Base-by-base conservation (phyloP, 2,888 invertebrate species). In the Leucoma salicis region DNA sequence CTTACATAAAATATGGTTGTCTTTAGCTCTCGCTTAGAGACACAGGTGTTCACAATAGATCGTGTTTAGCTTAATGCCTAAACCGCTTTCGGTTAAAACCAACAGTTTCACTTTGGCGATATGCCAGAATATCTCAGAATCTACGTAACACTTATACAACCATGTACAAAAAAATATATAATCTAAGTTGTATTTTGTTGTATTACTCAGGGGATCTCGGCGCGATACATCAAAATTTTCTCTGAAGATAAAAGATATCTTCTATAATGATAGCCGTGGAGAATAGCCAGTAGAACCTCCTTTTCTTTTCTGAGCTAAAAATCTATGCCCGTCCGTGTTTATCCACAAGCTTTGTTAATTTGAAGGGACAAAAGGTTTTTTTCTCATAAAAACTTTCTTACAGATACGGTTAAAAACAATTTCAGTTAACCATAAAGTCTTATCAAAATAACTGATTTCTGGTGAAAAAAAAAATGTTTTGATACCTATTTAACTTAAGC, bases 11-110 rank as follows among this genome's bases (percentile, higher is more conserved):
- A 29, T 29, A 29, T 29, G 3, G 15, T 2, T 5, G 31, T 15
- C 2, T 42, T 35, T 13, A 40, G 40, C 53, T 50, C 57, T 39
- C 39, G 42, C 46, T 35, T 18, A 25, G 44, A 42, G 63, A 46
- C 61, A 57, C 63, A 61, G 61, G 60, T 63, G 63, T 43, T 39
- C 46, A 40, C 41, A 57, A 56, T 59, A 59, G 36, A 63, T 63
- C 51, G 61, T 61, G 63, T 61, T 59, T 59, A 61, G 60, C 57
- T 54, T 59, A 61, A 59, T 53, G 49, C 49, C 59, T 59, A 52
- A 56, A 27, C 59, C 49, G 50, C 50, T 50, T 60, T 51, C 46
- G 63, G 53, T 63, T 53, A 49, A 53, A 59, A 59, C 54, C 51
- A 46, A 46, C 42, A 34, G 46, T 54, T 59, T 46, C 37, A 38